These are phyloP conservation scores for Kryphioiulus occultus DNA, from an alignment of 2,888 invertebrate genomes.

Conservation along the genomic window DNA sequence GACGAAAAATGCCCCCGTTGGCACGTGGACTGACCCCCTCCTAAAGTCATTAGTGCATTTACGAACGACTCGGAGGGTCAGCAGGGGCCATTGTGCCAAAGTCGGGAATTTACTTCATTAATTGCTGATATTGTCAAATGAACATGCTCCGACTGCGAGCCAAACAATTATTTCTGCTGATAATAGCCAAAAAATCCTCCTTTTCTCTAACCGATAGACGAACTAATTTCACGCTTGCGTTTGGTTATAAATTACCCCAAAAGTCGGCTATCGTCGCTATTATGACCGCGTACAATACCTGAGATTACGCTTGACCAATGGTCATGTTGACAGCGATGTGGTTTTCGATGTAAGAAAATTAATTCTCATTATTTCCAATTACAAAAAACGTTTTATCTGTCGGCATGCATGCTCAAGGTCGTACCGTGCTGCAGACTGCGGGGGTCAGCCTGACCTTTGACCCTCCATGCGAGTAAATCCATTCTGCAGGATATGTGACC, in stretches of 20 bases:
- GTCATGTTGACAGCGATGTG: not conserved
- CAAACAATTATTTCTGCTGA: not conserved
- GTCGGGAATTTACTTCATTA: constrained; percentile 25
- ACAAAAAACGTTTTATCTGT: not conserved
- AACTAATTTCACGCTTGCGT: not conserved
- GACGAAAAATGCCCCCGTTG: constrained; percentile 28
- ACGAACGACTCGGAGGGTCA: constrained; percentile 3
- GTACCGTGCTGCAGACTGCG: not conserved
- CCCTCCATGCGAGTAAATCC: not conserved
- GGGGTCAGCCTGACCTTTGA: not conserved
- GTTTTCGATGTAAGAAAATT: not conserved
- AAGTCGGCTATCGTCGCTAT: not conserved
- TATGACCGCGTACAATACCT: not conserved
- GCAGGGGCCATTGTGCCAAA: not conserved
- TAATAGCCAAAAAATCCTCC: constrained; percentile 17
- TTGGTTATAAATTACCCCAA: not conserved
- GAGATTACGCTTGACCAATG: not conserved
- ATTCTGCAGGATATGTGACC: not conserved
- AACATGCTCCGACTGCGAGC: not conserved
- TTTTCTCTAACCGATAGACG: not conserved
- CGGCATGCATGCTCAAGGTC: not conserved
- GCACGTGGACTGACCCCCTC: constrained; percentile 35
- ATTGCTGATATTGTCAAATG: constrained; percentile 20
- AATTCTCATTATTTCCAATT: constrained; percentile 1
- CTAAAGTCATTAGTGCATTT: constrained; percentile 20